phyloP scores from a whole-genome alignment of 1,140 invertebrate genomes.

The Harpegnathos saltator region DNA sequence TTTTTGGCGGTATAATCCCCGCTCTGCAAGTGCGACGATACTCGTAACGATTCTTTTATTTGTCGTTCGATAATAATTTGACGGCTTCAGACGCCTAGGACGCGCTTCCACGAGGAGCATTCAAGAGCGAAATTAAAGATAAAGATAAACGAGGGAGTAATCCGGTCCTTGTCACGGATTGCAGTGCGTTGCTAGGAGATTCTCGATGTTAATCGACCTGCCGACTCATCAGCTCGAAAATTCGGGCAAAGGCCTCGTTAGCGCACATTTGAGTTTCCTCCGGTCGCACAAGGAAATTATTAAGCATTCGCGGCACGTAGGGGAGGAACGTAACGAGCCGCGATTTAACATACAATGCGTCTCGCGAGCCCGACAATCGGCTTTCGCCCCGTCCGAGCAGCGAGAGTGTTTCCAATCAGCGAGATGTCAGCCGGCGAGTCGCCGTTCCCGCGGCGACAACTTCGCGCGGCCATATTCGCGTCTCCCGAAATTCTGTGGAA shows the following conservation, averaged over 20 bases:
- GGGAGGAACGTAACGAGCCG: slow-evolving; percentile 2
- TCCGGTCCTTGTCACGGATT: background rate
- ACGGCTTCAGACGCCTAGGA: too few species aligned
- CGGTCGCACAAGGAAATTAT: slow-evolving; percentile 7
- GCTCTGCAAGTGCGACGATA: background rate
- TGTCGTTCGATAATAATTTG: background rate
- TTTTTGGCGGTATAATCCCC: too few species aligned
- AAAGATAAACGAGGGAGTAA: too few species aligned
- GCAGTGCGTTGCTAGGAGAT: slow-evolving; percentile 26
- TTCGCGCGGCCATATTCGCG: slow-evolving; percentile 8
- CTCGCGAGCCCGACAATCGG: background rate
- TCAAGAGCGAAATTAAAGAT: too few species aligned
- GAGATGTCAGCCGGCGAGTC: too few species aligned
- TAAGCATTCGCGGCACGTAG: background rate
- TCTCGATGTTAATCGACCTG: slow-evolving; percentile 60
- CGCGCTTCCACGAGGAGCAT: background rate
- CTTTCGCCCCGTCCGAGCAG: too few species aligned
- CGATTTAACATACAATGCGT: background rate
- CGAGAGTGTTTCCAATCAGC: too few species aligned
- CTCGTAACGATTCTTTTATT: too few species aligned
- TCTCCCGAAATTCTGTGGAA: background rate
- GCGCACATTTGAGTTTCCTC: slow-evolving; percentile 13
- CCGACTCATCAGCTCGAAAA: slow-evolving; percentile 67
- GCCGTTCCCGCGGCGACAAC: too few species aligned
- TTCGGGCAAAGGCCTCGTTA: slow-evolving; percentile 19